These are phyloP conservation scores for Acleris literana DNA, from an alignment of 2,888 invertebrate species.

Conservation along the genomic window DNA sequence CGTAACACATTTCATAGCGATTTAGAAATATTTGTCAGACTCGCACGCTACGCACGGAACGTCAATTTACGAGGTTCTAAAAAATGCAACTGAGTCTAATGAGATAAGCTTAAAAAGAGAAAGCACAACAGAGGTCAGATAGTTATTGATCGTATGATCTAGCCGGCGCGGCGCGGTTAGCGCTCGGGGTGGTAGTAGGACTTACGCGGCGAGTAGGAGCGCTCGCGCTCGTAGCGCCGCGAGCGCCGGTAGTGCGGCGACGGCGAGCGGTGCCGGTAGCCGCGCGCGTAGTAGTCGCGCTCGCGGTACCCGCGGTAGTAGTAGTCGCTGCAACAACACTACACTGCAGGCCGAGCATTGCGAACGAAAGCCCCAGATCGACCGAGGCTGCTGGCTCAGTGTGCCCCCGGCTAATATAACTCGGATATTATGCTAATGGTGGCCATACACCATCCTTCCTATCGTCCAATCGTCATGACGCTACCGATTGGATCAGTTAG, in stretches of 20 bases:
- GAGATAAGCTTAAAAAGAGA: not conserved
- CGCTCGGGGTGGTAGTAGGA: constrained; percentile 65
- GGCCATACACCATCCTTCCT: no score
- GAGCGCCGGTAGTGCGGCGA: constrained; percentile 88
- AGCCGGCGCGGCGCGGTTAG: constrained; percentile 8
- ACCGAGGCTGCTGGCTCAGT: no score
- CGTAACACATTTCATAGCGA: no score
- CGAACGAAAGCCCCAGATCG: no score
- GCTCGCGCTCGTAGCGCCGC: constrained; percentile 89
- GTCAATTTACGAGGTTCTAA: no score
- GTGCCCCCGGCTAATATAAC: no score
- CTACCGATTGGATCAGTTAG: no score
- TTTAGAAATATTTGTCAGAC: no score
- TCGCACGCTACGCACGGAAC: no score
- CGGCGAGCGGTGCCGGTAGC: constrained; percentile 85
- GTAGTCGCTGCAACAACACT: constrained; percentile 50
- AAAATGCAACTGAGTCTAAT: not conserved
- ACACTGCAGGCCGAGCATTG: not conserved
- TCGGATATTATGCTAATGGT: no score
- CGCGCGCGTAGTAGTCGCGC: constrained; percentile 81
- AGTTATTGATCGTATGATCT: constrained; percentile 3
- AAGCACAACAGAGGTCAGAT: not conserved
- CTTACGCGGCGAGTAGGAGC: constrained; percentile 93
- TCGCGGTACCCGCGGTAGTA: constrained; percentile 80
- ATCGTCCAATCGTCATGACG: no score